These are phyloP conservation scores for Mythimna lalbum DNA, from an alignment of 2,888 invertebrate genomes.

Conservation along the genomic window DNA sequence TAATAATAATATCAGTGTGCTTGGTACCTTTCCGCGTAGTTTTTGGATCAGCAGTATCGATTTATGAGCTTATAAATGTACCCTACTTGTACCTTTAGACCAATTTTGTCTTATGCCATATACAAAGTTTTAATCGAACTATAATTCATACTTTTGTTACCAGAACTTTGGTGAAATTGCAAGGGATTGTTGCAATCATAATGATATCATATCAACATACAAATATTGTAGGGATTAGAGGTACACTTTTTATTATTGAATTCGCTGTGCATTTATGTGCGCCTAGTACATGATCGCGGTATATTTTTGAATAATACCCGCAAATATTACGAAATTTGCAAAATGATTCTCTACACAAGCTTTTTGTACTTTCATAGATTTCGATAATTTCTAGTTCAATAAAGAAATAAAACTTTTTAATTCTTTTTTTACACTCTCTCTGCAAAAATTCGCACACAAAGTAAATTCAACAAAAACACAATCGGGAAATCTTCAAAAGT, in stretches of 20 bases:
- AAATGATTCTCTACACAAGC: neutral
- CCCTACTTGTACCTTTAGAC: constrained; percentile 42
- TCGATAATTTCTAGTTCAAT: constrained; percentile 12
- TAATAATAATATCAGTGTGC: constrained; percentile 38
- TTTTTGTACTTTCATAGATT: constrained; percentile 59
- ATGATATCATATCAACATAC: constrained; percentile 67
- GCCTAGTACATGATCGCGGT: constrained; percentile 26
- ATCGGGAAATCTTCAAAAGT: constrained; percentile 1
- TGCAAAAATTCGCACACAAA: constrained; percentile 1
- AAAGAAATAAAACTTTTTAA: constrained; percentile 19
- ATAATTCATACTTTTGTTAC: constrained; percentile 59
- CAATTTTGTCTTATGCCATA: constrained; percentile 49
- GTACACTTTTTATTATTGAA: constrained; percentile 60
- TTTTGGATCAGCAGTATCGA: constrained; percentile 53
- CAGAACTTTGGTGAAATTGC: constrained; percentile 29
- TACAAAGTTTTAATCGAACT: constrained; percentile 44
- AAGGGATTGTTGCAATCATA: constrained; percentile 68
- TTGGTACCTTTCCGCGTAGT: constrained; percentile 45
- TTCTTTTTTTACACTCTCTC: constrained; percentile 23
- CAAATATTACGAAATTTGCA: neutral
- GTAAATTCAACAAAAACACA: neutral
- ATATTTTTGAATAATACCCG: constrained; percentile 10
- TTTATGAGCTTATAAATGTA: constrained; percentile 51
- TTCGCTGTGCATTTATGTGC: constrained; percentile 61
- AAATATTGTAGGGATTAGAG: constrained; percentile 59